Evolutionary conservation across 2,797 vertebrate genomes (phyloP).

Genomic region (Odontamblyopus lacepedii): DNA sequence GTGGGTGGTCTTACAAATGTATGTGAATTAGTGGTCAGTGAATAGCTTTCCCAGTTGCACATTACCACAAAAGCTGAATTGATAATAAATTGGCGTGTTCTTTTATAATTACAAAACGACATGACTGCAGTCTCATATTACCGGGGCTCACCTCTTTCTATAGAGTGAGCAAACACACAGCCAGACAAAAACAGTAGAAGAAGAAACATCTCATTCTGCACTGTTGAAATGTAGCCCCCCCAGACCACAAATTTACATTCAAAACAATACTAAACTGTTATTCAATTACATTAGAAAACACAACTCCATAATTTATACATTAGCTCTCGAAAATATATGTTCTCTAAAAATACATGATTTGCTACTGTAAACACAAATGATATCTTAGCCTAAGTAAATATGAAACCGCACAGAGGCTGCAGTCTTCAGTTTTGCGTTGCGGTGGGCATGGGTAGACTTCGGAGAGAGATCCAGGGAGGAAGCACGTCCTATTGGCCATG

Average conservation of each 20-base stretch:
- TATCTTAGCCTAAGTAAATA: conserved; percentile 1
- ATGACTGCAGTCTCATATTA: neutral
- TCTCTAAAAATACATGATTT: neutral
- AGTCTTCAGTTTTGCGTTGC: neutral
- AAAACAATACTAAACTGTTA: conserved; percentile 1
- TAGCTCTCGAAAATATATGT: neutral
- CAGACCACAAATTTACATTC: neutral
- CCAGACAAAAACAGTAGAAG: neutral
- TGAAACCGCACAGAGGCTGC: conserved; percentile 9
- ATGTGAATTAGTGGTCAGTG: neutral
- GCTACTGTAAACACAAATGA: conserved; percentile 14
- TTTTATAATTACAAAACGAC: neutral
- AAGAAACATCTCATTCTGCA: neutral
- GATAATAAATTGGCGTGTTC: neutral
- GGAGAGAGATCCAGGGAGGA: conserved; percentile 12
- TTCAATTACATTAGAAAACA: neutral
- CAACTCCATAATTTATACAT: neutral
- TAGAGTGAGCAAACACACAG: neutral
- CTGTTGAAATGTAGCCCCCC: neutral
- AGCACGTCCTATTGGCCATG: conserved; percentile 1
- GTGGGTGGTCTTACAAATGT: neutral
- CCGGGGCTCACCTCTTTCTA: neutral
- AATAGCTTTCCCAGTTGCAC: neutral
- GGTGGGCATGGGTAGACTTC: neutral
- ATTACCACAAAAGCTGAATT: neutral